Evolutionary conservation across 2,797 vertebrate species (phyloP).

Genomic region (Peromyscus attwateri): DNA sequence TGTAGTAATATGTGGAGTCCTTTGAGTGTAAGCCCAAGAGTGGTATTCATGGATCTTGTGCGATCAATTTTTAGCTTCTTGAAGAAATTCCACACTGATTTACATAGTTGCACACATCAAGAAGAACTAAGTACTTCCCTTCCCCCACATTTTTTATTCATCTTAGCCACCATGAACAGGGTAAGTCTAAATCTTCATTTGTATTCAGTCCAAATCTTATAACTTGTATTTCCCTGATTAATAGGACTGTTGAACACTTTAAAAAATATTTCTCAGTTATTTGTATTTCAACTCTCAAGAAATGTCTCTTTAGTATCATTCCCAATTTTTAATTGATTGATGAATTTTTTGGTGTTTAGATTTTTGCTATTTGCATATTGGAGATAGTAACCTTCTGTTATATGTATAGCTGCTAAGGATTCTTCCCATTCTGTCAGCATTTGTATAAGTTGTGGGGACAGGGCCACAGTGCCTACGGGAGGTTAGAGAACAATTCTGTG

Average conservation of each 20-base stretch:
- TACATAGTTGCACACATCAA: neutral
- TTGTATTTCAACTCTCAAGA: neutral
- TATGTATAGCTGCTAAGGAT: neutral
- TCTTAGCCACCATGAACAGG: neutral
- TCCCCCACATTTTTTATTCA: neutral
- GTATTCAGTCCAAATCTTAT: neutral
- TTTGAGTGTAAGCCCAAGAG: neutral
- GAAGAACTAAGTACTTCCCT: neutral
- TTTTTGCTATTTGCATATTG: neutral
- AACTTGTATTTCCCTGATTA: neutral
- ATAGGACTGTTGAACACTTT: no score
- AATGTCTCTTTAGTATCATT: neutral
- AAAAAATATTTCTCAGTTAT: neutral
- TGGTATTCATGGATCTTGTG: neutral
- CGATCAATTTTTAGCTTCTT: neutral
- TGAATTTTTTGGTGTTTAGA: neutral
- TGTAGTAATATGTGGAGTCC: neutral
- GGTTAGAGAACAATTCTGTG: neutral
- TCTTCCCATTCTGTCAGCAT: neutral
- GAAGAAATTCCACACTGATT: neutral
- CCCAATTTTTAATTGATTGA: neutral
- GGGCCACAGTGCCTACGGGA: neutral
- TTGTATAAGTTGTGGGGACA: no score
- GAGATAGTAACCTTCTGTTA: neutral
- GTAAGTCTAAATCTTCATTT: neutral